Conservation (phyloP, 2,797 vertebrate genomes). For the Taeniopygia guttata region DNA sequence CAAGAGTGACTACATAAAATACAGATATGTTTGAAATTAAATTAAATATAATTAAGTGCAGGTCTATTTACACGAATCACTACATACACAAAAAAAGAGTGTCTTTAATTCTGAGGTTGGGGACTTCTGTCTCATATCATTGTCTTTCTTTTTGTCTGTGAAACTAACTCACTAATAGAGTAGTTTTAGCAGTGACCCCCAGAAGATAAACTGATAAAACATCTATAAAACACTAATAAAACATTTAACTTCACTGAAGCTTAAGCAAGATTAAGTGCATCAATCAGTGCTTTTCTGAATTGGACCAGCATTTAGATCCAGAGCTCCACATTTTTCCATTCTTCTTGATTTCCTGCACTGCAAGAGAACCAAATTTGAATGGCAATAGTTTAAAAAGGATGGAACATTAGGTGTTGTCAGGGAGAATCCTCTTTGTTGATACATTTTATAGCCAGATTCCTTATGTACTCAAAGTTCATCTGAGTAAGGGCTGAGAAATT, state of each 20-base stretch:
- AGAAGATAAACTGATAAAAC: background rate
- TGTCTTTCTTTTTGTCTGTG: background rate
- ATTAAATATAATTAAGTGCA: constrained; percentile 8
- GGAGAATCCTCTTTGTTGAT: background rate
- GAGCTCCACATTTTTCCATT: background rate
- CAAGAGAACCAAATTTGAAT: background rate
- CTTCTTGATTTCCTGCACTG: background rate
- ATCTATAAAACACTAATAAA: background rate
- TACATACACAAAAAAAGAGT: background rate
- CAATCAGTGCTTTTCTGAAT: background rate
- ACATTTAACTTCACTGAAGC: background rate
- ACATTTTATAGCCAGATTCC: constrained; percentile 10
- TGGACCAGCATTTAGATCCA: background rate
- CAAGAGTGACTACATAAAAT: background rate
- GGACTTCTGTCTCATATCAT: background rate
- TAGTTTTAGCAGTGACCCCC: background rate
- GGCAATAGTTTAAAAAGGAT: background rate
- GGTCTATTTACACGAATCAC: background rate
- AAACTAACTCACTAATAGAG: background rate
- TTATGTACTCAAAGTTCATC: background rate
- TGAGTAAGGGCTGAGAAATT: constrained; percentile 18
- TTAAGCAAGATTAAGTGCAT: background rate
- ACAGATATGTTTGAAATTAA: constrained; percentile 35
- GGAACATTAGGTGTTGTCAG: background rate
- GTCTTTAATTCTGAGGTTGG: background rate